Evolutionary conservation across 2,113 vertebrate species (phyloP), one percentile per base, ranked within the genome.

Genomic region (Coptodon rendalli): DNA sequence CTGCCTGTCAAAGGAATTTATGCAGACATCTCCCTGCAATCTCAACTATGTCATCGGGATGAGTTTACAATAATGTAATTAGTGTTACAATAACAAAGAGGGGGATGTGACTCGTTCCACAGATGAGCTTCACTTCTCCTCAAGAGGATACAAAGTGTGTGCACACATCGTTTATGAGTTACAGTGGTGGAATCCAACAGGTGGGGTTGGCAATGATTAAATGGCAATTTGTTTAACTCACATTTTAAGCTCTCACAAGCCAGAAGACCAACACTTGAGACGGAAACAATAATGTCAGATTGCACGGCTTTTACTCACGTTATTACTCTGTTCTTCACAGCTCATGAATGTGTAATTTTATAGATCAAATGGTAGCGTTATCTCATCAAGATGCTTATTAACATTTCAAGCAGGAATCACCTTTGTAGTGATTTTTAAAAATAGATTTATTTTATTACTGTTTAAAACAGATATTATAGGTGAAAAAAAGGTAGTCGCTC

Each of bases 401-500:
- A 19, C 12, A 84, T 82, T 89, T 87, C 24, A 91, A 81, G 48
- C 36, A 63, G 9, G 16, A 57, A 34, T 63, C n/a, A 29, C 3
- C 54, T 17, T 66, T 17, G 53, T 16, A 16, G 34, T 38, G 17
- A 9, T 45, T 56, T 56, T 16, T 50, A 11, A 66, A 66, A 66
- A 38, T 12, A 12, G 2, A 45, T 66, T 34, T 16, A 7, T 22
- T 17, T 7, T 6, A 5, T 81, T 82, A 13, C n/a, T 10, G 9
- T 71, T 27, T 11, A 24, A 81, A 85, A 80, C 29, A 22, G 38
- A 17, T 68, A 83, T 17, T 85, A 27, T 27, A 52, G 6, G 7
- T 36, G 22, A 31, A 19, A 56, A 56, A 78, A 43, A 34, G 56
- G 4, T 84, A 56, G 61, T 19, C 8, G 96, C 98, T 97, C 94